A percentile compares a stretch with the other conserved stretches of the same genome.
phyloP scores from a whole-genome alignment of 2,888 invertebrate species.

The Pristionchus maxplancki region DNA sequence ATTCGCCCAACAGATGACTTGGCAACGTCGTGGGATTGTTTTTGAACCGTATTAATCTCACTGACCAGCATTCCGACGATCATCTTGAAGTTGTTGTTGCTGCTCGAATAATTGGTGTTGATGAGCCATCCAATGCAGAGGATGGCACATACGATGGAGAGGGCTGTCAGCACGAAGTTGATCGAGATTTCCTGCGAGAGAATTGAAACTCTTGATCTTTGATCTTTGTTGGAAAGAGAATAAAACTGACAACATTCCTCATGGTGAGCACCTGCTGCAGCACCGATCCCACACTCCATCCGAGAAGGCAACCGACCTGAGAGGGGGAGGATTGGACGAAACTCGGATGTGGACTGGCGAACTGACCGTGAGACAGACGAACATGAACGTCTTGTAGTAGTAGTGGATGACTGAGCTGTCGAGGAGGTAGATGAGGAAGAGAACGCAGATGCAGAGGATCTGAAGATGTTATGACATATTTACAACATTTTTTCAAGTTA shows the following conservation, averaged over 20 bases:
- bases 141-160: slow-evolving; percentile 40
- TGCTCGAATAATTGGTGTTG: not conserved
- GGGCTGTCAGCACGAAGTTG: slow-evolving; percentile 48
- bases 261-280: slow-evolving; percentile 53
- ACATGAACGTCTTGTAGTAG: slow-evolving; percentile 53
- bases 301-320: slow-evolving; percentile 51
- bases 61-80: slow-evolving; percentile 30
- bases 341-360: not conserved
- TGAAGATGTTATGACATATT: not conserved
- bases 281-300: slow-evolving; percentile 53
- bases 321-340: not conserved
- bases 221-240: not conserved
- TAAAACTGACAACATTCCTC: slow-evolving; percentile 51
- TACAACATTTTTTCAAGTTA: no score
- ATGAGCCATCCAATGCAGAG: slow-evolving; percentile 46
- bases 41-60: no score
- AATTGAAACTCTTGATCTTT: not conserved
- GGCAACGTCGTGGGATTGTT: no score
- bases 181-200: slow-evolving; percentile 45
- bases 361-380: slow-evolving; percentile 50
- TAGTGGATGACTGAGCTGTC: not conserved
- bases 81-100: slow-evolving; percentile 46
- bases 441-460: slow-evolving; percentile 42
- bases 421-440: slow-evolving; percentile 46
- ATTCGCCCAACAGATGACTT: no score